Evolutionary conservation across 2,888 invertebrate genomes (phyloP), one percentile per base, ranked within the genome.

Genomic region (Amphipoea oculea): DNA sequence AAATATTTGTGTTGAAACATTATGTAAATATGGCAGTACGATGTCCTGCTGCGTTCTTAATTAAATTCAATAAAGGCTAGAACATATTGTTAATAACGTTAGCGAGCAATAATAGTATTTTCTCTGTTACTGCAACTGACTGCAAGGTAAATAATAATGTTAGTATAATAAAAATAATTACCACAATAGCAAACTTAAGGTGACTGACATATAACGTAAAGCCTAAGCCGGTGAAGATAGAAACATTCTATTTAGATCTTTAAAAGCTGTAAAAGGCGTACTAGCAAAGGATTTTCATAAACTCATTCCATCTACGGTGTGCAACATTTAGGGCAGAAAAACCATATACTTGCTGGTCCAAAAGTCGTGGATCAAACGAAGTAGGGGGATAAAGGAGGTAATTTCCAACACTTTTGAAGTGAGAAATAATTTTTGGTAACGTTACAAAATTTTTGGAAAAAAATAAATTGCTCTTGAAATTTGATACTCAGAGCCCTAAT

Each of bases 21-120:
- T 81, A 81, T 77, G 77, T 72, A 63, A 81, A 81, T 63, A 62
- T 60, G 54, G 48, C 69, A 65, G n/a, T 51, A 36, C 9, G 57
- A 40, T 42, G 17, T n/a, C 86, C 74, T 45, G 75, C 81, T 86
- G 85, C 4, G 81, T 83, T 86, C 54, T 78, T 86, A 86, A 86
- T 86, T 86, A 83, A 80, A 69, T 72, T 66, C n/a, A 70, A 67
- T 79, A 71, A 69, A 71, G 17, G 12, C 51, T 65, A 65, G 36
- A 71, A 81, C 0, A 66, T 72, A 72, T 63, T 76, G 40, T 73
- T 29, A 68, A 40, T 51, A 51, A 51, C 14, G 1, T 45, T n/a
- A 42, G 2, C 42, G 5, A 68, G 4, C 20, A 70, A 51, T 70
- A 78, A 57, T 57, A 70, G 40, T 68, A 71, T 76, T n/a, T 48